These are phyloP conservation scores for Trematomus loennbergii DNA, from an alignment of 2,113 vertebrate species.

Conservation along the genomic window DNA sequence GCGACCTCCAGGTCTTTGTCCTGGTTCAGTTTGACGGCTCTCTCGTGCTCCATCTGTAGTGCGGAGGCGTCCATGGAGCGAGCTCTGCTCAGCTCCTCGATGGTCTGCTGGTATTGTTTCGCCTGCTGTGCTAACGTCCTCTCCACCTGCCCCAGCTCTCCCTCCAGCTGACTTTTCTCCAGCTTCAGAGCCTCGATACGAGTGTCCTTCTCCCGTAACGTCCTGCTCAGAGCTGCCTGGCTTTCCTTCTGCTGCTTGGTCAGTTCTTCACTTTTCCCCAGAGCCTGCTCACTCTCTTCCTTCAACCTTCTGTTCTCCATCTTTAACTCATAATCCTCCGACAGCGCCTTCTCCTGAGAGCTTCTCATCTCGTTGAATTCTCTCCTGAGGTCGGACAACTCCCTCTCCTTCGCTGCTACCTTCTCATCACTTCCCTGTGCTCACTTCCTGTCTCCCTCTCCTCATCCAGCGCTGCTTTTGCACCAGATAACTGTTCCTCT, in stretches of 20 bases:
- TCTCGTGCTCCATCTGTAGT: constrained; percentile 88
- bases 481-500: constrained; percentile 81
- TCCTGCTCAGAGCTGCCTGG: constrained; percentile 77
- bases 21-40: constrained; percentile 85
- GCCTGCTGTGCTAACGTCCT: constrained; percentile 84
- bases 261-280: constrained; percentile 75
- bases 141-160: constrained; percentile 85
- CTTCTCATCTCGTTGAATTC: constrained; percentile 84
- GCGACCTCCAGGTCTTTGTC: constrained; percentile 90
- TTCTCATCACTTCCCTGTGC: constrained; percentile 55
- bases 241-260: constrained; percentile 85
- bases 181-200: constrained; percentile 87
- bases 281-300: constrained; percentile 56
- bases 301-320: constrained; percentile 87
- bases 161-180: constrained; percentile 89
- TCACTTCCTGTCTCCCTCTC: constrained; percentile 58
- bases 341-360: constrained; percentile 83
- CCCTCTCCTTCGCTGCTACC: constrained; percentile 81
- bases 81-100: constrained; percentile 85
- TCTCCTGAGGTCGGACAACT: constrained; percentile 83
- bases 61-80: constrained; percentile 84
- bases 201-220: constrained; percentile 86
- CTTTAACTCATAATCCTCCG: constrained; percentile 87
- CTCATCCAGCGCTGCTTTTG: constrained; percentile 74
- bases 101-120: constrained; percentile 86